Base-by-base conservation (phyloP, 2,888 invertebrate species). In the Melitaea athalia region DNA sequence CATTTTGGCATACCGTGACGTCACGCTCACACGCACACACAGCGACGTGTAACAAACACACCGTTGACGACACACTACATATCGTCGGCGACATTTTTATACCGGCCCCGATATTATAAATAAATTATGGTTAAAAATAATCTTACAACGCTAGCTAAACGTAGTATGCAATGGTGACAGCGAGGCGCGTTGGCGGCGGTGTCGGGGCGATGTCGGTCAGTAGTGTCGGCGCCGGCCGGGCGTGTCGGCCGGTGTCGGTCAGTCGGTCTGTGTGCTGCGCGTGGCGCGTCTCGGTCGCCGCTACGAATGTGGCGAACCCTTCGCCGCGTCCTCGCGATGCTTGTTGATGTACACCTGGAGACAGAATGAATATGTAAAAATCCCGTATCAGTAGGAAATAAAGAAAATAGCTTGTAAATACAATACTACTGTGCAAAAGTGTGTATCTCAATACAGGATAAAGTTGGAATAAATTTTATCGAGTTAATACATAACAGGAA, bases 301-400 rank as follows among this genome's bases (percentile, higher is more conserved):
- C 70, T 87, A 89, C 91, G 86, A 90, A 83, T 85, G 72, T 64
- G 77, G 66, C 15, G 75, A 72, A 63, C 75, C 75, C 52, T 75
- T 74, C 42, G 78, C 64, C 0, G 76, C 69, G 17, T 92, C 92
- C 67, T 88, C 89, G 74, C 91, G 89, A 69, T 92, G 90, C 76
- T 93, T 93, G 82, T 85, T 86, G 60, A 93, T 88, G 81, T 93
- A 93, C 57, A 93, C 93, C 93, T 93, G 76, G 3, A 24, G 24
- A 24, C 24, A 24, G 24, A 24, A 24, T 24, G 1, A 24, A 1
- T 24, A 2, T 24, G 24, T 24, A 3, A 24, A 24, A 1, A 3
- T 1, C 24, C 24, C 3, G 24, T 24, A 24, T 24, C 24, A 24
- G 24, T 24, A 24, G 24, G 24, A 24, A 24, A 24, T 24, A 24